Conservation (phyloP, 1,140 invertebrate species). For the Brachionus angularis region DNA sequence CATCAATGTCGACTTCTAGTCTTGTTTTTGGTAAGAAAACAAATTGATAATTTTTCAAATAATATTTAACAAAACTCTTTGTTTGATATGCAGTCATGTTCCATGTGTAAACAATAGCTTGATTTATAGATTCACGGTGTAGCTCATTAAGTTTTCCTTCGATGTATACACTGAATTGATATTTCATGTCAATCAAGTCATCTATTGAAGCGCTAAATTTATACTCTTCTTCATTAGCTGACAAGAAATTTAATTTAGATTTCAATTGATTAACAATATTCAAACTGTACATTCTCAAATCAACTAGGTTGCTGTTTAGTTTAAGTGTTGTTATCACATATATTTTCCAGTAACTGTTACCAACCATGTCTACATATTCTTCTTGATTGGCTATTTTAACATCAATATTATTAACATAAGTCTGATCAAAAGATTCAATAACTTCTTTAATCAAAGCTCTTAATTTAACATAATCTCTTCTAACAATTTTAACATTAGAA, state of each 20-base stretch:
- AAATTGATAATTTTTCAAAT: slow-evolving; percentile 19
- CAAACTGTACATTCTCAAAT: not conserved
- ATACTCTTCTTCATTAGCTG: not conserved
- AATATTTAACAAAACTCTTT: not conserved
- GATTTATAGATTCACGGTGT: slow-evolving; percentile 1
- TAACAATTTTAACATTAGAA: not conserved
- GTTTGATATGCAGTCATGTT: slow-evolving; percentile 40
- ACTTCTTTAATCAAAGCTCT: not conserved
- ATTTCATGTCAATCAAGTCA: slow-evolving; percentile 9
- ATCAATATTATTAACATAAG: not conserved
- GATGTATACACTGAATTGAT: slow-evolving; percentile 9
- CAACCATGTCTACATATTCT: not conserved
- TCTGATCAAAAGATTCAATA: not conserved
- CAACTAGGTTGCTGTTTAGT: not conserved
- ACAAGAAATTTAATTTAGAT: slow-evolving; percentile 12
- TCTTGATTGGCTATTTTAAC: slow-evolving; percentile 19
- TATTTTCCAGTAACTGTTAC: slow-evolving; percentile 14
- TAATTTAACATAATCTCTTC: not conserved
- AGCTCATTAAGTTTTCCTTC: slow-evolving; percentile 8
- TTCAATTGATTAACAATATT: not conserved
- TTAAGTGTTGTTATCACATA: not conserved
- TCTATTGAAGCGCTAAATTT: not conserved
- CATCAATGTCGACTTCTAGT: slow-evolving; percentile 2
- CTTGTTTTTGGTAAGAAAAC: not conserved
- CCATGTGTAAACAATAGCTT: slow-evolving; percentile 41